Evolutionary conservation across 2,113 vertebrate genomes (phyloP).

Genomic region (Eolophus roseicapilla): DNA sequence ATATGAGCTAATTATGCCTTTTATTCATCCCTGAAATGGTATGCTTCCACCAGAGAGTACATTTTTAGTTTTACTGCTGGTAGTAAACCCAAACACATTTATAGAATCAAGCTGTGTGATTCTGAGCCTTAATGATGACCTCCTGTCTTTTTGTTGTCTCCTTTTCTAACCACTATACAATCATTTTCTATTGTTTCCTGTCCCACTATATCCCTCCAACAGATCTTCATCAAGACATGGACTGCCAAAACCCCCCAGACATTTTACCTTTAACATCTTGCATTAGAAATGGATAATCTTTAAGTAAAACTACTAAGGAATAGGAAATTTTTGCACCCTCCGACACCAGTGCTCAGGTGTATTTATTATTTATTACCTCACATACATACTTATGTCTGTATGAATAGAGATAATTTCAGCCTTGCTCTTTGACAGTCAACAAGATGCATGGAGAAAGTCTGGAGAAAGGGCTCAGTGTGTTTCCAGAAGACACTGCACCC

Average conservation of each 20-base stretch:
- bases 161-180: background rate
- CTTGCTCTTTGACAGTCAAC: background rate
- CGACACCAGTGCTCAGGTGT: background rate
- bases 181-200: background rate
- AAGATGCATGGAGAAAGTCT: background rate
- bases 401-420: background rate
- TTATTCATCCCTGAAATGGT: constrained; percentile 41
- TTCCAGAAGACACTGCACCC: background rate
- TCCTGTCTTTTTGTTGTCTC: background rate
- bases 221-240: background rate
- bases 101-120: background rate
- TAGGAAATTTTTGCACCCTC: background rate
- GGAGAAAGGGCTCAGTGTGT: background rate
- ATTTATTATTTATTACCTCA: background rate
- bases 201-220: fast-evolving
- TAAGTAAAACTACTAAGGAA: background rate
- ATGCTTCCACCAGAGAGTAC: background rate
- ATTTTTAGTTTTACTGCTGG: constrained; percentile 21
- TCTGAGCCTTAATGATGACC: background rate
- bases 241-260: background rate
- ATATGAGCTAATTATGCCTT: constrained; percentile 19
- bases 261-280: background rate
- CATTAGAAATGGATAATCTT: background rate
- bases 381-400: background rate
- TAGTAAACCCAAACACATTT: constrained; percentile 25